phyloP scores from a whole-genome alignment of 2,888 invertebrate genomes.

The Camponotus fellah region DNA sequence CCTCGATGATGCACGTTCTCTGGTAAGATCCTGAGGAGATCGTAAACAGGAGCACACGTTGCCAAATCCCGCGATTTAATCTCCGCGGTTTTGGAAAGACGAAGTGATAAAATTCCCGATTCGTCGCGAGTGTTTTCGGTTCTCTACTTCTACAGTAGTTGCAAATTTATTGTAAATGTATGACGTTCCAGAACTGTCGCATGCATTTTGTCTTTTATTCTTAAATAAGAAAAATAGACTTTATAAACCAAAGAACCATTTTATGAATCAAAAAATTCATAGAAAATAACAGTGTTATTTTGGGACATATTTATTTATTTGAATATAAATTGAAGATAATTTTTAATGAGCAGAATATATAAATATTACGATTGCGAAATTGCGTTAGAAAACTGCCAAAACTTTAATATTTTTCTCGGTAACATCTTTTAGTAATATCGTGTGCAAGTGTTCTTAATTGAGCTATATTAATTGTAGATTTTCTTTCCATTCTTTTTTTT shows the following conservation, averaged over 20 bases:
- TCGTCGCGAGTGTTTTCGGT: slow-evolving; percentile 8
- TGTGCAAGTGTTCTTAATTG: slow-evolving; percentile 10
- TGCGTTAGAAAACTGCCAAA: not conserved
- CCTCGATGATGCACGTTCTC: slow-evolving; percentile 16
- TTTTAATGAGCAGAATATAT: not conserved
- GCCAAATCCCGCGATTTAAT: slow-evolving; percentile 31
- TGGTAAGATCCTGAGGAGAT: slow-evolving; percentile 1
- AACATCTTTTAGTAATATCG: slow-evolving; percentile 30
- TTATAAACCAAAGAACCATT: slow-evolving; percentile 35
- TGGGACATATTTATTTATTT: not conserved
- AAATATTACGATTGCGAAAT: not conserved
- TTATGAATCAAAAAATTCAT: not conserved
- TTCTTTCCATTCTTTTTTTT: not conserved
- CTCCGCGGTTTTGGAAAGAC: not conserved
- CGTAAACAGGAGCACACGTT: slow-evolving; percentile 26
- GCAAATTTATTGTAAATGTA: slow-evolving; percentile 46
- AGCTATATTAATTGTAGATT: not conserved
- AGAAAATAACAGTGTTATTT: not conserved
- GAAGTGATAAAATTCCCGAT: slow-evolving; percentile 40
- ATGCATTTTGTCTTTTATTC: not conserved
- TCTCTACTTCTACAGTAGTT: not conserved
- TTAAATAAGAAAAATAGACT: not conserved
- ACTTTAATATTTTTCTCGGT: slow-evolving; percentile 17
- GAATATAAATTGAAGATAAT: slow-evolving; percentile 12
- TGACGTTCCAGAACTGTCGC: slow-evolving; percentile 6